Evolutionary conservation across 2,888 invertebrate species (phyloP).

Genomic region (Morpho helenor): DNA sequence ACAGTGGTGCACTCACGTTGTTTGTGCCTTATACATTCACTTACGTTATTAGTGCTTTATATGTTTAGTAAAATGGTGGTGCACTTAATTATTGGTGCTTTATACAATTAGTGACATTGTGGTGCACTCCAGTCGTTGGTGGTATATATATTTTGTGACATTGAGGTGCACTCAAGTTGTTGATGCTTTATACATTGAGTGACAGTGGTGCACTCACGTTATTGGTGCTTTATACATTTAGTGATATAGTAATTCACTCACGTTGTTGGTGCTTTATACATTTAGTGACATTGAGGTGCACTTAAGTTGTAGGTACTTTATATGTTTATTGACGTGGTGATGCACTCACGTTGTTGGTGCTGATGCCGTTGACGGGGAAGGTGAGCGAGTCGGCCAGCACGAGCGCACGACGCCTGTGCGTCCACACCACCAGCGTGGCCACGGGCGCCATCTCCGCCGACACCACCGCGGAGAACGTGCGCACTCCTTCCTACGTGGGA

Average conservation of each 20-base stretch:
- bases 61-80: too few species aligned
- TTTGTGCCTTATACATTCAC: too few species aligned
- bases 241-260: slow-evolving; percentile 37
- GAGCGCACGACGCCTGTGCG: slow-evolving; percentile 89
- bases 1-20: too few species aligned
- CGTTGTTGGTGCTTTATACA: slow-evolving; percentile 81
- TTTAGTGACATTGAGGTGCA: too few species aligned
- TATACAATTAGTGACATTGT: too few species aligned
- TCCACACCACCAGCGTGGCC: slow-evolving; percentile 93
- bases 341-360: slow-evolving; percentile 87
- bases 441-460: slow-evolving; percentile 96
- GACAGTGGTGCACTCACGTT: too few species aligned
- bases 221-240: too few species aligned
- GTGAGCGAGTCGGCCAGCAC: slow-evolving; percentile 95
- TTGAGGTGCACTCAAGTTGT: slow-evolving; percentile 80
- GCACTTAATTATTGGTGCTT: too few species aligned
- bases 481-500: slow-evolving; percentile 77
- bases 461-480: slow-evolving; percentile 89
- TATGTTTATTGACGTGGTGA: neutral
- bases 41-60: too few species aligned
- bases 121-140: too few species aligned
- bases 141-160: too few species aligned
- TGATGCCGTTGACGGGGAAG: slow-evolving; percentile 97
- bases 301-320: too few species aligned
- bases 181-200: slow-evolving; percentile 41